phyloP scores from a whole-genome alignment of 2,888 invertebrate species.

The Muscina levida region DNA sequence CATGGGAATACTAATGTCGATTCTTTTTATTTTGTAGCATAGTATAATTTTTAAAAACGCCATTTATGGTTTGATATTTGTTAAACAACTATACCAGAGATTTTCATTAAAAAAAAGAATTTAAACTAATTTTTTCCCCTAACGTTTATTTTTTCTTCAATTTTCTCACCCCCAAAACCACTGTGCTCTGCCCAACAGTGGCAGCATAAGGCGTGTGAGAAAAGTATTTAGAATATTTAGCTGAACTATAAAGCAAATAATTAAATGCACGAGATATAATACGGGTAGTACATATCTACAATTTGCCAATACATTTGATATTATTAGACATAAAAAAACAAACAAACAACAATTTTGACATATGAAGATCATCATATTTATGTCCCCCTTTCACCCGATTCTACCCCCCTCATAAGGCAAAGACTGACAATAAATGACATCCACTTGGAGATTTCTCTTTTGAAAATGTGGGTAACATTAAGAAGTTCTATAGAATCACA shows the following conservation, averaged over 20 bases:
- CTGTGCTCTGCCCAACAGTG: not conserved
- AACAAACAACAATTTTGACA: slow-evolving; percentile 40
- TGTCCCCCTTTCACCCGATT: not conserved
- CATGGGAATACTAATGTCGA: no score
- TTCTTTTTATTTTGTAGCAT: no score
- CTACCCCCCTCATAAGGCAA: no score
- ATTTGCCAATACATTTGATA: slow-evolving; percentile 11
- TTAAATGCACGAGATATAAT: slow-evolving; percentile 64
- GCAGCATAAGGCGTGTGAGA: slow-evolving; percentile 58
- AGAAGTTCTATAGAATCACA: not conserved
- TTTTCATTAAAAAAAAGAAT: no score
- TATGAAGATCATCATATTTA: slow-evolving; percentile 36
- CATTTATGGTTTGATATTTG: no score
- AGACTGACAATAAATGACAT: no score
- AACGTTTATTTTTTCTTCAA: no score
- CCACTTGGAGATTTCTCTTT: no score
- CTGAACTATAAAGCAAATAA: slow-evolving; percentile 30
- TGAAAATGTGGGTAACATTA: not conserved
- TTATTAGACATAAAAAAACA: slow-evolving; percentile 35
- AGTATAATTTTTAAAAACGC: no score
- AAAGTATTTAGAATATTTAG: slow-evolving; percentile 47
- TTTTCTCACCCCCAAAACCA: no score
- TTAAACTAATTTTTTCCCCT: no score
- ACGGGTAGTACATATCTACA: not conserved
- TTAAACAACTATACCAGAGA: no score